These are phyloP conservation scores for Eupelmus urozonus DNA, from an alignment of 2,888 invertebrate species.

Conservation along the genomic window DNA sequence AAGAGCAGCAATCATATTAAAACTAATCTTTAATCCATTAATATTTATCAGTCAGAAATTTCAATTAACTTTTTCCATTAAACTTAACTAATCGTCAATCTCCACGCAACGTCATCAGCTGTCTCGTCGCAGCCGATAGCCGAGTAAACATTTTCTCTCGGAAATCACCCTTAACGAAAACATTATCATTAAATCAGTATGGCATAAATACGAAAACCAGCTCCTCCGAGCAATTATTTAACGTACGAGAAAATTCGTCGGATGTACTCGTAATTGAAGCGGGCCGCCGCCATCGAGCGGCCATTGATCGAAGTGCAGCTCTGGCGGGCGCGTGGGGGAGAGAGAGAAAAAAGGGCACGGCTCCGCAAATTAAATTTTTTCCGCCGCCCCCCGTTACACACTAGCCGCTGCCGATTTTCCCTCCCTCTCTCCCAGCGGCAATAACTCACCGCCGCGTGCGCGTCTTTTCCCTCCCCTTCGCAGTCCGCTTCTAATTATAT, in stretches of 20 bases:
- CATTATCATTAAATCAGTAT: constrained; percentile 16
- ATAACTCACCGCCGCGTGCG: constrained; percentile 35
- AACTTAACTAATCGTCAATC: too few species aligned
- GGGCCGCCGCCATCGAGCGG: constrained; percentile 1
- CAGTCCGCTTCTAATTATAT: constrained; percentile 46
- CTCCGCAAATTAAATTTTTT: constrained; percentile 55
- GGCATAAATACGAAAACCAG: constrained; percentile 8
- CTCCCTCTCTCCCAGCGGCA: not conserved
- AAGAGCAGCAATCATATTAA: too few species aligned
- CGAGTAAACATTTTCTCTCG: constrained; percentile 19
- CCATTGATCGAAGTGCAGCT: constrained; percentile 31
- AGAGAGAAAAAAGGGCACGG: not conserved
- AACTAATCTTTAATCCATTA: too few species aligned
- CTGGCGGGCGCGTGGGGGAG: not conserved
- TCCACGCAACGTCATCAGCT: too few species aligned
- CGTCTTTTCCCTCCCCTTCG: not conserved
- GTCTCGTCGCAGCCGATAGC: not conserved
- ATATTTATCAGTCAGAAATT: too few species aligned
- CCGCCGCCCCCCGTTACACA: not conserved
- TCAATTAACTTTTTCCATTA: too few species aligned
- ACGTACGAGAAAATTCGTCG: constrained; percentile 37
- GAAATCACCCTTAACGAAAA: constrained; percentile 3
- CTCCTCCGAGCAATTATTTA: constrained; percentile 28
- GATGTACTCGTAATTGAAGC: constrained; percentile 48
- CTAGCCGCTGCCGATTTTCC: constrained; percentile 36